Percentiles rank a stretch among this genome's conserved stretches.
Conservation (phyloP, 2,888 invertebrate genomes). For the Gari tellinella region DNA sequence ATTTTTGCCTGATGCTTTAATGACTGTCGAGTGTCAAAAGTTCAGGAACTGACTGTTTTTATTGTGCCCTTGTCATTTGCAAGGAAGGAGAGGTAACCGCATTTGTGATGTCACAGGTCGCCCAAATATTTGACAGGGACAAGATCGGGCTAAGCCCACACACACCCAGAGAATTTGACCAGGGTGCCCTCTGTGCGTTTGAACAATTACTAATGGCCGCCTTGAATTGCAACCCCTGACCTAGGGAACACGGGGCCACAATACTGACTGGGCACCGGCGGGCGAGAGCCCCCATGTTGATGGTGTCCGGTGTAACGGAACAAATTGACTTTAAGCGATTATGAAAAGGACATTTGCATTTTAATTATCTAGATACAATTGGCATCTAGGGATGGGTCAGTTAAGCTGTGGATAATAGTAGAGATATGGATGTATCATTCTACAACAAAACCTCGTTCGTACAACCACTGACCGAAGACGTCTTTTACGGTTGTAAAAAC, state of each 20-base stretch:
- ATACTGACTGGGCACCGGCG: constrained; percentile 21
- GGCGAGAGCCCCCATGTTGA: constrained; percentile 30
- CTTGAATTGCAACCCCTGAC: constrained; percentile 54
- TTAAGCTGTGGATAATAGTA: background rate
- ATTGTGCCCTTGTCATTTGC: constrained; percentile 47
- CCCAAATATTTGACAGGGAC: constrained; percentile 62
- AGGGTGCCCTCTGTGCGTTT: constrained; percentile 34
- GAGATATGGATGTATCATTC: constrained; percentile 30
- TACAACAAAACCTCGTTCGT: too few relatives aligned
- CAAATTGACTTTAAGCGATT: constrained; percentile 64
- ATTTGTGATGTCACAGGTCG: constrained; percentile 58
- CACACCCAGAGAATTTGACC: constrained; percentile 38
- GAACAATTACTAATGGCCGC: constrained; percentile 54
- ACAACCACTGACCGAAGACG: too few relatives aligned
- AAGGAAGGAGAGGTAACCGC: constrained; percentile 22
- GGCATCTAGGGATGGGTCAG: constrained; percentile 47
- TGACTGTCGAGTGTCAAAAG: constrained; percentile 52
- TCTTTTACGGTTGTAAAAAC: too few relatives aligned
- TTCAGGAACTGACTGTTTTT: constrained; percentile 42
- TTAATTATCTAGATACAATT: constrained; percentile 59
- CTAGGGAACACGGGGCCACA: constrained; percentile 20
- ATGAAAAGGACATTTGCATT: constrained; percentile 66
- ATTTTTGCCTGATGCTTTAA: constrained; percentile 11
- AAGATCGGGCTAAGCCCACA: constrained; percentile 57
- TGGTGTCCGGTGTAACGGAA: constrained; percentile 52